These are phyloP conservation scores for Neodontobutis hainanensis DNA, from an alignment of 2,113 vertebrate species.

Conservation along the genomic window DNA sequence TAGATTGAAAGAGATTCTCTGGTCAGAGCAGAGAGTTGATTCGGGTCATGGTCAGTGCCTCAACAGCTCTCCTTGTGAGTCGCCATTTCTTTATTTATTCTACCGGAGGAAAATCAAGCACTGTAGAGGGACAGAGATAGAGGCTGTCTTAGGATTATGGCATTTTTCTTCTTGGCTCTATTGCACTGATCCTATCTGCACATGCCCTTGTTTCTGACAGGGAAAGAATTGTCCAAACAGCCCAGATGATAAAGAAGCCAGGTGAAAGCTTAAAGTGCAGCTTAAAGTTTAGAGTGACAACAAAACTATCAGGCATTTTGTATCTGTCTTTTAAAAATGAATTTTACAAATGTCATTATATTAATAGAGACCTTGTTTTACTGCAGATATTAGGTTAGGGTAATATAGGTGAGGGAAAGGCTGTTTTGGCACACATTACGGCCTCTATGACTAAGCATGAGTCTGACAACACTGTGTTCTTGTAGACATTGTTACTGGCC, in stretches of 20 bases:
- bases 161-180: constrained; percentile 50
- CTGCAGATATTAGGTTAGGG: neutral
- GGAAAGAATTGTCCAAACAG: constrained; percentile 32
- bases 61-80: neutral
- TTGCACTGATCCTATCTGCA: constrained; percentile 50
- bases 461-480: constrained; percentile 21
- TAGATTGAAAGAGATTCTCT: neutral
- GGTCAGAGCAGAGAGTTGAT: neutral
- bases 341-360: too few relatives aligned
- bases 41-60: constrained; percentile 1
- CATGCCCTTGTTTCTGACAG: constrained; percentile 55
- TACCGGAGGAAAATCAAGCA: constrained; percentile 39
- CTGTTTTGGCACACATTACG: constrained; percentile 3
- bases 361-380: too few relatives aligned
- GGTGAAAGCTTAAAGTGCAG: constrained; percentile 38
- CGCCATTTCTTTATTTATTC: constrained; percentile 20
- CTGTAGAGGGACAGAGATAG: constrained; percentile 14
- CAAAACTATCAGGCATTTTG: constrained; percentile 16
- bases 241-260: constrained; percentile 28
- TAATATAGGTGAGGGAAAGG: neutral
- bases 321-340: neutral
- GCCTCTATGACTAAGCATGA: constrained; percentile 2
- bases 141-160: constrained; percentile 46
- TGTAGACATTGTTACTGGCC: constrained; percentile 28
- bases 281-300: constrained; percentile 21